Evolutionary conservation across 2,888 invertebrate species (phyloP).

Genomic region (Malthinus seriepunctatus): DNA sequence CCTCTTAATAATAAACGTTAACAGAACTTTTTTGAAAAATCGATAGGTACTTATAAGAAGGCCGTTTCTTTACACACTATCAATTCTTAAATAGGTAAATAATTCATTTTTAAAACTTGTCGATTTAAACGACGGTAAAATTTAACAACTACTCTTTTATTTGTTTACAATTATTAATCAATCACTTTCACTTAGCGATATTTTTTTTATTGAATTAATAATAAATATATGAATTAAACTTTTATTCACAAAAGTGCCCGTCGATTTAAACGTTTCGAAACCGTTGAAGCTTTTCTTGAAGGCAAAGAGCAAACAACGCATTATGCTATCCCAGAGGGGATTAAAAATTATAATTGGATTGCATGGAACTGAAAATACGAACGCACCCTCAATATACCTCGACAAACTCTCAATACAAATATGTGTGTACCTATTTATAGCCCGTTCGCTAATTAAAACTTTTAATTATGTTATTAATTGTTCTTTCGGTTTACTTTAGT

Average conservation of each 20-base stretch:
- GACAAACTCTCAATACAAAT: conserved; percentile 21
- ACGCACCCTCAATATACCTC: conserved; percentile 29
- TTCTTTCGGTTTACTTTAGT: too few species aligned
- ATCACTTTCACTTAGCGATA: not conserved
- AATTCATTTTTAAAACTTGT: not conserved
- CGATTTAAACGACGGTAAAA: not conserved
- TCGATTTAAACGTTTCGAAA: conserved; percentile 14
- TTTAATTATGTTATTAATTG: not conserved
- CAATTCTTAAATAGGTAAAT: too few species aligned
- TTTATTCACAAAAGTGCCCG: conserved; percentile 4
- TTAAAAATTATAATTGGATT: conserved; percentile 57
- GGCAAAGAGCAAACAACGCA: conserved; percentile 47
- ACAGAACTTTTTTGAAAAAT: too few species aligned
- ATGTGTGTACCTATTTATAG: conserved; percentile 16
- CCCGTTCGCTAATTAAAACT: conserved; percentile 17
- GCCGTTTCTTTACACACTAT: too few species aligned
- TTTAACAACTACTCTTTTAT: not conserved
- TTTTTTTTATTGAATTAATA: not conserved
- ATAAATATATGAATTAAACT: not conserved
- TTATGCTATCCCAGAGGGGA: conserved; percentile 48
- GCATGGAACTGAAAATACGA: conserved; percentile 39
- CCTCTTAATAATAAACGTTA: too few species aligned
- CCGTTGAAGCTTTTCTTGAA: conserved; percentile 9
- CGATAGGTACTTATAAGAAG: too few species aligned
- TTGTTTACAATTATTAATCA: not conserved